These are phyloP conservation scores for Mythimna ferrago DNA, from an alignment of 2,888 invertebrate genomes.

Conservation along the genomic window DNA sequence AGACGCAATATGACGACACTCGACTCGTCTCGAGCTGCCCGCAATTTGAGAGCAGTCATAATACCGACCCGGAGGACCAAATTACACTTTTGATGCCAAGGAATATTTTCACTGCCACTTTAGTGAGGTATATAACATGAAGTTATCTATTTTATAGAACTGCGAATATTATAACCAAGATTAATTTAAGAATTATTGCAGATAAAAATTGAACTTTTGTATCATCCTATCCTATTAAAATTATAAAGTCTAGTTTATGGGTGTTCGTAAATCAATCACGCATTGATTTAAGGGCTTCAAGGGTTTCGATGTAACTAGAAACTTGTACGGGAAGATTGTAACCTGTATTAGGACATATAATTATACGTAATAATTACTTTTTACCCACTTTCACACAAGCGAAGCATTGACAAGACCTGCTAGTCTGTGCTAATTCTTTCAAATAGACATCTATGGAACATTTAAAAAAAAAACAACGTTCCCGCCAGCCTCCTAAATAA, in stretches of 20 bases:
- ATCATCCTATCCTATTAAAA: neutral
- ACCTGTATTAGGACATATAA: neutral
- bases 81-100: conserved; percentile 23
- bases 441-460: neutral
- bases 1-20: conserved; percentile 44
- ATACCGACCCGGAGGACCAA: conserved; percentile 37
- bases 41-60: conserved; percentile 41
- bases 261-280: neutral
- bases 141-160: conserved; percentile 7
- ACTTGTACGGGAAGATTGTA: neutral
- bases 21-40: conserved; percentile 7
- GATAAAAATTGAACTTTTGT: neutral
- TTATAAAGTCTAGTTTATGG: neutral
- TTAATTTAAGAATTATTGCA: neutral
- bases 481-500: conserved; percentile 32
- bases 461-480: neutral
- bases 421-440: neutral
- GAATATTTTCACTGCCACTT: conserved; percentile 36
- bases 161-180: neutral
- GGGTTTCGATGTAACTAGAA: neutral
- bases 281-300: neutral
- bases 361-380: too few species aligned
- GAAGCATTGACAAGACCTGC: neutral
- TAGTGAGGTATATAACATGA: conserved; percentile 13
- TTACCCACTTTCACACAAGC: too few species aligned